Base-by-base conservation (phyloP, 1,140 invertebrate genomes). In the Aplysia californica region DNA sequence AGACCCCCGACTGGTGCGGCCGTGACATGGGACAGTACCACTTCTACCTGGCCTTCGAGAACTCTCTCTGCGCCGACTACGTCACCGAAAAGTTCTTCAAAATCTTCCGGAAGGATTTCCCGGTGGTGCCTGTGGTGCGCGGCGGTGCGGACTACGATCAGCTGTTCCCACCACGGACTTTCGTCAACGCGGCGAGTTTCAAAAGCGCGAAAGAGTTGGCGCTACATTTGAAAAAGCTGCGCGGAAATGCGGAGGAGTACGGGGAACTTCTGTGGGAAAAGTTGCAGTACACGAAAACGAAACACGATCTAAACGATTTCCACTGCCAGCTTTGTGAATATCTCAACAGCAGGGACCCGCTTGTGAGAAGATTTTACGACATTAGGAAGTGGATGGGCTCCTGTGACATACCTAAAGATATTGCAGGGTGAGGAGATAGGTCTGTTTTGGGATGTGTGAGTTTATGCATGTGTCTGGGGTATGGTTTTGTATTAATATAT, bases 21-120 rank as follows among this genome's bases (percentile, higher is more conserved):
- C 26, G 39, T 55, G 59, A 26, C 83, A 20, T 38, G 56, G 3
- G 74, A 69, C 15, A n/a, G n/a, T 85, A 86, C 61, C 80, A 82
- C 41, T 87, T 86, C 59, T 91, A 91, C 75, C 69, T 91, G 26
- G 77, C 90, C 5, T 91, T 91, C 77, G 91, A 91, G 90, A 99
- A 99, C 31, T 69, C 77, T 33, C 65, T 78, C 15, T 78, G 77
- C 33, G n/a, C 15, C 10, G 77, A 78, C 65, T 90, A 97, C 96
- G 0, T 97, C 96, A 0, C 97, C 98, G 88, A 99, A 98, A 88
- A 97, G 98, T 88, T 98, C 96, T 87, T 83, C 76, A 39, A 58
- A 36, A 55, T 76, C 44, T 75, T 83, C 70, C 3, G 1, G 2
- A 10, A 61, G 23, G 36, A 69, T n/a, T 36, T 75, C 38, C 29